Conservation (phyloP, 2,888 invertebrate genomes). For the Cephus runcator region DNA sequence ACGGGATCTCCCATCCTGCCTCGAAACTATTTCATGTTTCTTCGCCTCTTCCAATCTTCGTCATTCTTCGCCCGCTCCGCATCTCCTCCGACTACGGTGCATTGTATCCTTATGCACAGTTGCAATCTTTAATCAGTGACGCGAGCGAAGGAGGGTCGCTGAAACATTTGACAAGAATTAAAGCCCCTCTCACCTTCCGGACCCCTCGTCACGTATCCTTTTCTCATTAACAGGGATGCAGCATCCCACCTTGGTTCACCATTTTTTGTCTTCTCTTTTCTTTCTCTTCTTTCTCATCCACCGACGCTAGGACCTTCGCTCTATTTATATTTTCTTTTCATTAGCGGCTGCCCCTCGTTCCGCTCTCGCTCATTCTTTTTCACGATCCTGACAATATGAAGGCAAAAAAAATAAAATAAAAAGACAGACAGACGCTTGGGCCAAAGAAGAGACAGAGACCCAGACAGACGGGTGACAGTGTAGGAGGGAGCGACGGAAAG, state of each 20-base stretch:
- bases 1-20: neutral
- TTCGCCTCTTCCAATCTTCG: neutral
- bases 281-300: slow-evolving; percentile 24
- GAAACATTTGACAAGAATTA: neutral
- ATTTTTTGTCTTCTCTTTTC: slow-evolving; percentile 14
- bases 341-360: slow-evolving; percentile 40
- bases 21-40: neutral
- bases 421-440: neutral
- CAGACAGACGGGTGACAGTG: neutral
- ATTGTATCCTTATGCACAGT: neutral
- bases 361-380: slow-evolving; percentile 19
- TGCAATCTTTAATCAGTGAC: neutral
- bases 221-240: slow-evolving; percentile 47
- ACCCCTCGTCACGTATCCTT: slow-evolving; percentile 27
- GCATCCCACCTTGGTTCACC: slow-evolving; percentile 15
- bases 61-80: neutral
- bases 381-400: neutral
- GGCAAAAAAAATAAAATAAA: neutral
- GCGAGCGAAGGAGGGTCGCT: neutral
- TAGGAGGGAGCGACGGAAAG: slow-evolving; percentile 1
- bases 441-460: neutral
- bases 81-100: neutral
- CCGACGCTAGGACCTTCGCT: neutral
- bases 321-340: slow-evolving; percentile 59
- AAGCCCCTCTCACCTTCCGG: neutral